A percentile compares a stretch with the other conserved stretches of the same genome.
These are phyloP conservation scores for Spilarctia lutea DNA, from an alignment of 2,888 invertebrate genomes.

Conservation along the genomic window DNA sequence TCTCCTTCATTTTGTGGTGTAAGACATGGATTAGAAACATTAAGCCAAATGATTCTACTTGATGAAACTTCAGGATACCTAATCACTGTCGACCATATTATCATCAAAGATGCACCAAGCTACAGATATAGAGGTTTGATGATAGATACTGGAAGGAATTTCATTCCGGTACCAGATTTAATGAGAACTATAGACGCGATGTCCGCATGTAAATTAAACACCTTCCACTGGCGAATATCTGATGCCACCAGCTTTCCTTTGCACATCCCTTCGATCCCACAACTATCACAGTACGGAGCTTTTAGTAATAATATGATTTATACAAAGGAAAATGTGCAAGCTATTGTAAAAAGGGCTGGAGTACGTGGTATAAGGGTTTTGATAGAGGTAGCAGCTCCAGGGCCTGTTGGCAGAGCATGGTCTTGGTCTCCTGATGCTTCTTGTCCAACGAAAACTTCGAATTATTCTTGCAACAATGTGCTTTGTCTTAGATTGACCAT, in stretches of 20 bases:
- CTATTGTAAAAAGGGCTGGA: constrained; percentile 91
- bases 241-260: constrained; percentile 97
- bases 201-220: constrained; percentile 95
- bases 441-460: constrained; percentile 60
- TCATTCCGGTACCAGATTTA: constrained; percentile 90
- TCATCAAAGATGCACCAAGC: constrained; percentile 91
- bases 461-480: constrained; percentile 88
- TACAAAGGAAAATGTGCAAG: constrained; percentile 88
- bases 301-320: constrained; percentile 92
- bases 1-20: constrained; percentile 91
- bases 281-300: constrained; percentile 92
- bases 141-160: constrained; percentile 96
- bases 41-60: constrained; percentile 91
- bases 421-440: constrained; percentile 89
- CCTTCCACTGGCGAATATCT: constrained; percentile 96
- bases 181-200: constrained; percentile 93
- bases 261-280: constrained; percentile 89
- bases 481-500: constrained; percentile 92
- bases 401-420: constrained; percentile 94
- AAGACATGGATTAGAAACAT: constrained; percentile 91
- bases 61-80: constrained; percentile 88
- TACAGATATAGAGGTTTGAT: constrained; percentile 93
- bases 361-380: constrained; percentile 93
- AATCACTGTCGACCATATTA: constrained; percentile 87
- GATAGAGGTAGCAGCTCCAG: constrained; percentile 95